phyloP scores from a whole-genome alignment of 2,797 vertebrate genomes.

The Rhynchotus rufescens region DNA sequence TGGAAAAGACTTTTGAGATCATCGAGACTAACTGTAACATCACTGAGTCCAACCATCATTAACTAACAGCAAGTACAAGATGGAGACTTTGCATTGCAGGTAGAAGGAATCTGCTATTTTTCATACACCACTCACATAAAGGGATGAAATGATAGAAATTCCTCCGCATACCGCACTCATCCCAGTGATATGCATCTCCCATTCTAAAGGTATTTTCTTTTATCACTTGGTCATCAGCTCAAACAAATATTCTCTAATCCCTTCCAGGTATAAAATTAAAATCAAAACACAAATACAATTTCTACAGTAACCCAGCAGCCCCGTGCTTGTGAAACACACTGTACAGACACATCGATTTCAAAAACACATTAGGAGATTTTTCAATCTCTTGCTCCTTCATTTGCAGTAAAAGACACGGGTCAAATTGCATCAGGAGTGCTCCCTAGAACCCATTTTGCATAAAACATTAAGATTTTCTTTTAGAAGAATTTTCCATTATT shows the following conservation, averaged over 20 bases:
- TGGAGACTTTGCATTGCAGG: accelerated
- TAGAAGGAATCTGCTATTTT: neutral
- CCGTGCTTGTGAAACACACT: neutral
- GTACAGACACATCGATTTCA: neutral
- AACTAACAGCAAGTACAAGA: neutral
- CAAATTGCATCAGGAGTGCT: neutral
- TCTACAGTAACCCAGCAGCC: neutral
- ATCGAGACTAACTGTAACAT: too few species aligned
- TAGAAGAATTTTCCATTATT: neutral
- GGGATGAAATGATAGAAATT: neutral
- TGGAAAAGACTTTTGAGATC: too few species aligned
- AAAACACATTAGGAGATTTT: slow-evolving; percentile 16
- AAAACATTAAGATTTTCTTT: neutral
- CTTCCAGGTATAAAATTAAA: neutral
- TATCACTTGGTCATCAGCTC: neutral
- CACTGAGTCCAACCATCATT: neutral
- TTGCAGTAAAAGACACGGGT: neutral
- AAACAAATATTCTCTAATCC: neutral
- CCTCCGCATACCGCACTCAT: neutral
- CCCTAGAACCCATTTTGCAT: neutral
- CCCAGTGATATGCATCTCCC: neutral
- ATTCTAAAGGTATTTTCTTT: slow-evolving; percentile 18
- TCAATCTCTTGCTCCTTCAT: slow-evolving; percentile 24
- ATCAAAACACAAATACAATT: neutral
- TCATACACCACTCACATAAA: neutral